Base-by-base conservation (phyloP, 2,113 vertebrate genomes). In the Xyliphius kryptos region DNA sequence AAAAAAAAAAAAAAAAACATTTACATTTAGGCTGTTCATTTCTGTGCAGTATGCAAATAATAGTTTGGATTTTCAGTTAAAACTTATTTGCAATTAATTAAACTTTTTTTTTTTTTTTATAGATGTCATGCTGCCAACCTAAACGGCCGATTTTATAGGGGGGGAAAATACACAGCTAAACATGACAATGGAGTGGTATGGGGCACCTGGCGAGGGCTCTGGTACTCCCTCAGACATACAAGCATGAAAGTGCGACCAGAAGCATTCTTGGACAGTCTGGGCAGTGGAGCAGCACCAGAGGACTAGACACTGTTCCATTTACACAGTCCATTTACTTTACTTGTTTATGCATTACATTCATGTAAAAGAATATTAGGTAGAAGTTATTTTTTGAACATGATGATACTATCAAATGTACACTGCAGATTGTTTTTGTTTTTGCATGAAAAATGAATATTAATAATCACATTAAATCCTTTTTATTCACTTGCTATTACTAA, bases 101-200 rank as follows among this genome's bases (percentile, higher is more conserved):
- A 46, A 5, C 36, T 10, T 19, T 17, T 5, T 21, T 38, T 61
- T 15, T 32, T 15, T 5, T 52, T 14, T n/a, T 5, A 1, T 67
- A 95, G 91, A 72, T 95, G 93, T 64, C 91, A 95, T 41, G 77
- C 85, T 2, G 91, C 82, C 61, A 94, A 95, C 72, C 83, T 95
- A 32, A 95, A 95, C 20, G 93, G 92, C 2, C 71, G 26, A 15
- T 95, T 87, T 78, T 90, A 94, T 74, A 84, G 75, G 51, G 80
- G 19, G 3, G 92, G 92, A 54, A 81, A 69, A 46, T 95, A 95
- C 79, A 84, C 75, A 0, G 86, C 81, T 6, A 11, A 63, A 15
- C 53, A 78, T 1, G 91, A 94, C 62, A 83, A 93, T 0, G 92
- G 93, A 1, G 57, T 95, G 9, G 81, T 91, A 66, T 94, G 92